Percentiles rank a stretch among this genome's conserved stretches.
These are phyloP conservation scores for Notospermus geniculatus DNA, from an alignment of 1,140 invertebrate genomes.

Conservation along the genomic window DNA sequence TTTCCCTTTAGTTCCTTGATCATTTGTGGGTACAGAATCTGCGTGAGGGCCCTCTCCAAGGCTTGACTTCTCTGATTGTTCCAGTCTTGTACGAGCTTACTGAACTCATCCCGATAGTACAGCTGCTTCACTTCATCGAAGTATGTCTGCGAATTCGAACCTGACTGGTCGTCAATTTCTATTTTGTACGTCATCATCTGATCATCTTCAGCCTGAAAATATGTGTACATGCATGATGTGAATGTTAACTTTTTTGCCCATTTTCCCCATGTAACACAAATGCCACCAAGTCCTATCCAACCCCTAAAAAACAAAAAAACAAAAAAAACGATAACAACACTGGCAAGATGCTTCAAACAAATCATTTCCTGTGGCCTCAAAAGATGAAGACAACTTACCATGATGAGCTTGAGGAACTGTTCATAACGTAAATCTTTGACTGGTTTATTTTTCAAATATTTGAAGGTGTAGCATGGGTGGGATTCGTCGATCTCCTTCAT, in stretches of 20 bases:
- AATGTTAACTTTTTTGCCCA: no score
- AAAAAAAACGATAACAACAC: no score
- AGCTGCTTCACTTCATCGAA: conserved; percentile 89
- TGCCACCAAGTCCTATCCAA: no score
- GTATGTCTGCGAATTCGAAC: conserved; percentile 65
- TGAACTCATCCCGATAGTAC: conserved; percentile 93
- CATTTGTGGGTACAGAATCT: conserved; percentile 86
- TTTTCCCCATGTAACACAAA: no score
- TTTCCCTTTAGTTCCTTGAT: conserved; percentile 81
- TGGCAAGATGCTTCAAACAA: neutral
- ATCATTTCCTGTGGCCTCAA: neutral
- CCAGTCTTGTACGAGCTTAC: conserved; percentile 94
- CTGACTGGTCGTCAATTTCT: conserved; percentile 47
- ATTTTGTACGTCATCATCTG: conserved; percentile 67
- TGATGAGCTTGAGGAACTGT: conserved; percentile 70
- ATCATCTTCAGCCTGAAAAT: conserved; percentile 73
- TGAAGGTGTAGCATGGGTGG: conserved; percentile 80
- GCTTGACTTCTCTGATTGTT: conserved; percentile 84
- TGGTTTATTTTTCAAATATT: conserved; percentile 94
- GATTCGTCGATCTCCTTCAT: conserved; percentile 81
- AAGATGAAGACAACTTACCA: conserved; percentile 24
- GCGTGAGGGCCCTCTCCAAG: conserved; percentile 82
- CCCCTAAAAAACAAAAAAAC: no score
- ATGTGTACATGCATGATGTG: neutral
- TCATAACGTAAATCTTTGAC: conserved; percentile 85